Percentiles rank a stretch among this genome's conserved stretches.
Evolutionary conservation across 2,888 invertebrate species (phyloP).

Genomic region (Cordilura impudica): DNA sequence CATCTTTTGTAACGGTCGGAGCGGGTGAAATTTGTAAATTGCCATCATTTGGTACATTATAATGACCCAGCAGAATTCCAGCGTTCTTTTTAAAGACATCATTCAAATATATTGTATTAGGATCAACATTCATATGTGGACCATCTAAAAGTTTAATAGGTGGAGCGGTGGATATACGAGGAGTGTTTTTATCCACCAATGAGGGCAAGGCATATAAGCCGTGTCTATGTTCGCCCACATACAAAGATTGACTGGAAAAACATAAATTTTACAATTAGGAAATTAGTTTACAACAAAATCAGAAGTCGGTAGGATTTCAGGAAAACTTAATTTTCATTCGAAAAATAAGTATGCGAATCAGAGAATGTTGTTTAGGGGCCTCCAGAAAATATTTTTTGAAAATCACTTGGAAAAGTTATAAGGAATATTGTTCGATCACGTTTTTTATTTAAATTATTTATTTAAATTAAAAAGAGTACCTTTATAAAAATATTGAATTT

Average conservation of each 20-base stretch:
- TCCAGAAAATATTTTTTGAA: too few relatives aligned
- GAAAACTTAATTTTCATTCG: too few relatives aligned
- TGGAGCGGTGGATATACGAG: slow-evolving; percentile 87
- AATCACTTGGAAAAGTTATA: too few relatives aligned
- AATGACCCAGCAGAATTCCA: slow-evolving; percentile 81
- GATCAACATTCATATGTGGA: slow-evolving; percentile 78
- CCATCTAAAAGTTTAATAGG: slow-evolving; percentile 87
- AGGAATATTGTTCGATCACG: too few relatives aligned
- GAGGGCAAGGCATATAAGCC: slow-evolving; percentile 96
- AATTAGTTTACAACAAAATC: too few relatives aligned
- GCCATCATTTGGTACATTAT: slow-evolving; percentile 83
- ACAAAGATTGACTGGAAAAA: slow-evolving; percentile 89
- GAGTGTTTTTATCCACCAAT: slow-evolving; percentile 92
- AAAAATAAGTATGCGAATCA: too few relatives aligned
- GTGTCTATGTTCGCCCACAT: slow-evolving; percentile 90
- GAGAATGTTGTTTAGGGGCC: too few relatives aligned
- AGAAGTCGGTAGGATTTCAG: too few relatives aligned
- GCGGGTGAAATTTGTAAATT: slow-evolving; percentile 74
- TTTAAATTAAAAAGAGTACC: too few relatives aligned
- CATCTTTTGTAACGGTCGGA: slow-evolving; percentile 66
- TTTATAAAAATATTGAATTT: too few relatives aligned
- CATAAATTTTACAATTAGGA: too few relatives aligned
- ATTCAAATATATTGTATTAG: slow-evolving; percentile 79
- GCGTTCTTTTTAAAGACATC: slow-evolving; percentile 75
- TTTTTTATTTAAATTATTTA: too few relatives aligned